Base-by-base conservation (phyloP, 2,797 vertebrate species). In the Channa striata region DNA sequence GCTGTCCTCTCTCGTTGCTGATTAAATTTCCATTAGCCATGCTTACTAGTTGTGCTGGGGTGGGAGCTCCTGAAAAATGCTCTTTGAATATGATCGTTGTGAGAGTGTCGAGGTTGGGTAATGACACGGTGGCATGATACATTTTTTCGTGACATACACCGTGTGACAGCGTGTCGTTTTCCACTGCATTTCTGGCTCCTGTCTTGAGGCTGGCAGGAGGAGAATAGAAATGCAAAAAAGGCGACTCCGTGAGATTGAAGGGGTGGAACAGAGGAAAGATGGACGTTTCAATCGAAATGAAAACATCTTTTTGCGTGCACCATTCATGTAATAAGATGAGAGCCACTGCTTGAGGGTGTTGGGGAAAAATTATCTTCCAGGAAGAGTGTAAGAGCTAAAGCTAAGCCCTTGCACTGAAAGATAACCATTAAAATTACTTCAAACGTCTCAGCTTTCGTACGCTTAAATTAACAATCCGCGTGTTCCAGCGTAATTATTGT, bases 21-120 rank as follows among this genome's bases (percentile, higher is more conserved):
- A 93, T 94, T 94, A 93, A 88, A 93, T 93, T 94, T 93, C 91
- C 91, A 94, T 95, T 94, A 94, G 90, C 89, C 86, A 88, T 88
- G 91, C 92, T 89, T 89, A 83, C 87, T 74, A 81, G 77, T 82
- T 89, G 79, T 82, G 87, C 82, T 69, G 68, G 52, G 80, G 72
- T 81, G 85, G 72, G 74, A 81, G 78, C 80, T 75, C 74, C 78
- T 83, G 80, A 89, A 89, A 92, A 90, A 91, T 84, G 87, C 89
- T 89, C 78, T 89, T 80, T 87, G 79, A 86, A 92, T 86, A 81
- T 84, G 88, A 90, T 88, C 90, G 85, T 85, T 74, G 69, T 60
- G 72, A 83, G 77, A 87, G 86, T 85, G 86, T 80, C 59, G 78
- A 82, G 86, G 81, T 84, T 74, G 77, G 83, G 78, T 92, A 92